These are phyloP conservation scores for Saccopteryx leptura DNA, from an alignment of 2,113 vertebrate genomes.

Conservation along the genomic window DNA sequence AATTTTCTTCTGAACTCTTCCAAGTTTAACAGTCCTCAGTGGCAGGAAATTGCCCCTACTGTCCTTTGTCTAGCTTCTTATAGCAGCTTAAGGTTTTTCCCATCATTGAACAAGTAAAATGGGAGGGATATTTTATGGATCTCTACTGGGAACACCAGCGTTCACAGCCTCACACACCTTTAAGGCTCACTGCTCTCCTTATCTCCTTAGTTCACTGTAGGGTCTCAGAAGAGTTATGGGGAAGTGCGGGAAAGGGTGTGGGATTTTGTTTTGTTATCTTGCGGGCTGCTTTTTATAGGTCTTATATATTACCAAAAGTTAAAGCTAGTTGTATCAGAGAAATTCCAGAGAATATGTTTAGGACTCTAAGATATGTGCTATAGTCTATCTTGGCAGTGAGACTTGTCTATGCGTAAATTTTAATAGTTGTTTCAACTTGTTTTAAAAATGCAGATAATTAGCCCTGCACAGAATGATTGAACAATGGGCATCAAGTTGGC, in stretches of 20 bases:
- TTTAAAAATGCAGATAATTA: background rate
- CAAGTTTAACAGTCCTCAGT: background rate
- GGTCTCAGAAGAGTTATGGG: background rate
- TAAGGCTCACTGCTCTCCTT: background rate
- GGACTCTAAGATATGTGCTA: background rate
- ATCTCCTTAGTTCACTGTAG: background rate
- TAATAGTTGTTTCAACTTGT: background rate
- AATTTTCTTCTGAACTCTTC: conserved; percentile 55
- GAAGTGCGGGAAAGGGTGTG: background rate
- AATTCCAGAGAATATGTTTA: conserved; percentile 63
- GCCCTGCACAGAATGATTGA: background rate
- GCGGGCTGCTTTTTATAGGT: background rate
- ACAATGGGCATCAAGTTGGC: background rate
- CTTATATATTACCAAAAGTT: background rate
- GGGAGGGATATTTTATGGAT: background rate
- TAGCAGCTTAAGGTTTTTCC: background rate
- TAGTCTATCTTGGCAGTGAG: background rate
- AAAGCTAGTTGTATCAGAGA: conserved; percentile 30
- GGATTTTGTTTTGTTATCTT: background rate
- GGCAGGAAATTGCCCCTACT: conserved; percentile 41
- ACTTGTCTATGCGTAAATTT: background rate
- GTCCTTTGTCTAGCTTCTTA: background rate
- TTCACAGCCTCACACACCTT: background rate
- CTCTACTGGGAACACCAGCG: background rate
- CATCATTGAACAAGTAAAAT: background rate